Evolutionary conservation across 2,113 vertebrate species (phyloP).

Genomic region (Oplegnathus fasciatus): DNA sequence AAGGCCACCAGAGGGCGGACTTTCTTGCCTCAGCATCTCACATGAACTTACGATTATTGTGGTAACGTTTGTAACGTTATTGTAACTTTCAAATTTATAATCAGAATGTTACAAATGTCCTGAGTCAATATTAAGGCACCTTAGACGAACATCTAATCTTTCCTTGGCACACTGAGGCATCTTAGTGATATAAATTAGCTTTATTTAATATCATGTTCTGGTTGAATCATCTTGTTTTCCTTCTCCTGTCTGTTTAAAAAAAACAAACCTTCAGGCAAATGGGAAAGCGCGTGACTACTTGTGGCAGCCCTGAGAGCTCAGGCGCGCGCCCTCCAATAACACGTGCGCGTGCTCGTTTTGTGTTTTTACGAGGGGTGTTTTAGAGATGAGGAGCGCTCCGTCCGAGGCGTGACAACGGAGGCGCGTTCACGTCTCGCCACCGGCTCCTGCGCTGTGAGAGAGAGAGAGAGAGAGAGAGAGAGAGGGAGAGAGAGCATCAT

Average conservation of each 20-base stretch:
- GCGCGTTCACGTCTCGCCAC: constrained; percentile 68
- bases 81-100: not conserved
- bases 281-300: constrained; percentile 67
- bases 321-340: constrained; percentile 21
- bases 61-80: not conserved
- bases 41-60: not conserved
- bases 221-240: not conserved
- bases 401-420: constrained; percentile 63
- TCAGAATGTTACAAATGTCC: not conserved
- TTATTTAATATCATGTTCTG: not conserved
- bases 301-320: constrained; percentile 18
- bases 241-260: not conserved
- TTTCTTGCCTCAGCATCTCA: not conserved
- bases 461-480: constrained; percentile 29
- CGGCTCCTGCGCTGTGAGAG: constrained; percentile 41
- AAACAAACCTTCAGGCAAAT: not conserved
- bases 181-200: not conserved
- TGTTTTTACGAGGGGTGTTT: not conserved
- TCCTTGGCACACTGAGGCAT: not conserved
- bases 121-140: not conserved
- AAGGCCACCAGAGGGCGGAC: constrained; percentile 59
- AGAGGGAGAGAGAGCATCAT: constrained; percentile 42
- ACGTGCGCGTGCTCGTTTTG: constrained; percentile 9
- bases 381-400: constrained; percentile 8
- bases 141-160: too few relatives aligned